Conservation (phyloP, 2,888 invertebrate genomes). For the Cynaeus angustus region DNA sequence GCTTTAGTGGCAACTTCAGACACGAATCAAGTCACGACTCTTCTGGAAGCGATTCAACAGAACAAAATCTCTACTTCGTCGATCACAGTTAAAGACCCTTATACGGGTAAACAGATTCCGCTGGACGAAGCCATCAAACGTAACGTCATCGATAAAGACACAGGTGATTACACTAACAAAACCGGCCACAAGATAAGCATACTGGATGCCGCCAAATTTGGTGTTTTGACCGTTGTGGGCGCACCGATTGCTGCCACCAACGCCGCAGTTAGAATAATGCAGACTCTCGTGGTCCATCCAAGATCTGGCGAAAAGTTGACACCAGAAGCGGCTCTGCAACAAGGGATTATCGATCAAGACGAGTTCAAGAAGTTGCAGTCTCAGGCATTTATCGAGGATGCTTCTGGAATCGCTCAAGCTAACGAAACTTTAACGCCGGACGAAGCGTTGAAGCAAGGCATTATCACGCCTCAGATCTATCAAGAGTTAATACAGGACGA, state of each 20-base stretch:
- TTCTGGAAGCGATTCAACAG: slow-evolving; percentile 84
- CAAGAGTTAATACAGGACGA: no score
- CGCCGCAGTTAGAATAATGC: slow-evolving; percentile 78
- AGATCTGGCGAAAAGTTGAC: slow-evolving; percentile 86
- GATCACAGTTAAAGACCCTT: slow-evolving; percentile 82
- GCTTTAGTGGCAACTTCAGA: slow-evolving; percentile 83
- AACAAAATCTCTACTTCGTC: slow-evolving; percentile 81
- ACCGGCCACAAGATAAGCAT: slow-evolving; percentile 80
- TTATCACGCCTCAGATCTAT: no score
- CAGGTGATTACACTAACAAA: slow-evolving; percentile 80
- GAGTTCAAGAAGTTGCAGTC: slow-evolving; percentile 75
- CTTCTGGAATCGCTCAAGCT: no score
- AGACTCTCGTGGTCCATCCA: slow-evolving; percentile 82
- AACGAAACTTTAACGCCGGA: no score
- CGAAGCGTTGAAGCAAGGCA: no score
- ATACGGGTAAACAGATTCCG: slow-evolving; percentile 78
- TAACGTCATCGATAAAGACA: slow-evolving; percentile 83
- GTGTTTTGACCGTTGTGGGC: slow-evolving; percentile 84
- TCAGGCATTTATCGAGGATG: slow-evolving; percentile 65
- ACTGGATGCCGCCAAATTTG: slow-evolving; percentile 84
- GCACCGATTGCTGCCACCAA: slow-evolving; percentile 83
- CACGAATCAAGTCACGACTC: slow-evolving; percentile 80
- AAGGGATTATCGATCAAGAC: slow-evolving; percentile 80
- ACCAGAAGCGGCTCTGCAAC: slow-evolving; percentile 85
- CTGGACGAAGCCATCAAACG: slow-evolving; percentile 84